phyloP scores from a whole-genome alignment of 2,113 vertebrate species.

The Scatophagus argus region DNA sequence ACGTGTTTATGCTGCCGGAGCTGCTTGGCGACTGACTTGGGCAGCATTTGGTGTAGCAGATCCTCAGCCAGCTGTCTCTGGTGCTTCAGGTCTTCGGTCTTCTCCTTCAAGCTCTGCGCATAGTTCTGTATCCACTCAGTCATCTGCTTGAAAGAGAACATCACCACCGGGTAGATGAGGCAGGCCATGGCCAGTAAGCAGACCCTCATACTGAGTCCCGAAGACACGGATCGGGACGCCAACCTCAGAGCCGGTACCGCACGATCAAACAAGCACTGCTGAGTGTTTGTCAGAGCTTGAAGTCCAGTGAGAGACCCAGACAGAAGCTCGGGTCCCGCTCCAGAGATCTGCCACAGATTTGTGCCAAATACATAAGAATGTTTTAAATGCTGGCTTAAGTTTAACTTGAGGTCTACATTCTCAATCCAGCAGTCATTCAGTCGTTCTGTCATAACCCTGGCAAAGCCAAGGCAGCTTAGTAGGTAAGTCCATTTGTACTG shows the following conservation, averaged over 20 bases:
- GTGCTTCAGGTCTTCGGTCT: slow-evolving; percentile 85
- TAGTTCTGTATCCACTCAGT: slow-evolving; percentile 90
- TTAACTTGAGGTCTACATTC: slow-evolving; percentile 71
- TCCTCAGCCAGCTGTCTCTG: slow-evolving; percentile 88
- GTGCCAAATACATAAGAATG: slow-evolving; percentile 35
- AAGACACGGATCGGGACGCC: slow-evolving; percentile 82
- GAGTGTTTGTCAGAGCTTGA: slow-evolving; percentile 42
- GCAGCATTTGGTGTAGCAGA: slow-evolving; percentile 93
- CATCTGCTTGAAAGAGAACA: slow-evolving; percentile 91
- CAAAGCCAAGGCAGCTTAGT: slow-evolving; percentile 72
- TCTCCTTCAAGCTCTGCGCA: slow-evolving; percentile 84
- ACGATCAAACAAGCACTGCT: slow-evolving; percentile 79
- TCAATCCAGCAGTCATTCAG: slow-evolving; percentile 83
- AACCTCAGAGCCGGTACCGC: slow-evolving; percentile 73
- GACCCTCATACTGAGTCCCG: slow-evolving; percentile 83
- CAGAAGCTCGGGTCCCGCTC: slow-evolving; percentile 12
- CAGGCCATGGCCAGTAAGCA: slow-evolving; percentile 83
- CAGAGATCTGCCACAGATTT: slow-evolving; percentile 53
- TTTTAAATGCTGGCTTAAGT: slow-evolving; percentile 34
- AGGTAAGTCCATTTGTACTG: slow-evolving; percentile 68
- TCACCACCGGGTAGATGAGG: slow-evolving; percentile 88
- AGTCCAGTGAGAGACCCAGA: slow-evolving; percentile 40
- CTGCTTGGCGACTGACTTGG: slow-evolving; percentile 91
- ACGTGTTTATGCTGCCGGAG: slow-evolving; percentile 86
- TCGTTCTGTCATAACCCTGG: slow-evolving; percentile 80